phyloP scores from a whole-genome alignment of 1,140 invertebrate species.

The Bactericera cockerelli region DNA sequence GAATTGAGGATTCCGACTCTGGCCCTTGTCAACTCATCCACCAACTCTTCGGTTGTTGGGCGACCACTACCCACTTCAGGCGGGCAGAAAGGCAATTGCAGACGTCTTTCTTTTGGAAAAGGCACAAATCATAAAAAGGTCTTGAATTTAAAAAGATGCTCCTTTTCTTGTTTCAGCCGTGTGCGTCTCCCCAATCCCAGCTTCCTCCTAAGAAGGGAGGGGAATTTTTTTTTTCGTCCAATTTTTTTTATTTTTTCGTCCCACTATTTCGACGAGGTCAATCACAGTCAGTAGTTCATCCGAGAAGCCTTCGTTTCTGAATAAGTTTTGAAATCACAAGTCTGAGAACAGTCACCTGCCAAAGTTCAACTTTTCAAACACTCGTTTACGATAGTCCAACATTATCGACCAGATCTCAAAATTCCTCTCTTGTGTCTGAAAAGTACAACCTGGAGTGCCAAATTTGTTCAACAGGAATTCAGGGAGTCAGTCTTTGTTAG shows the following conservation, averaged over 20 bases:
- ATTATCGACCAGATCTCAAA: conserved; percentile 1
- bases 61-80: neutral
- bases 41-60: neutral
- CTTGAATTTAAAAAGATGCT: neutral
- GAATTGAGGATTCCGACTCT: neutral
- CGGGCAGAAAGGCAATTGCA: neutral
- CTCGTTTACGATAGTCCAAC: neutral
- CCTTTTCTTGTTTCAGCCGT: neutral
- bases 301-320: conserved; percentile 3
- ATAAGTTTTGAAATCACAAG: conserved; percentile 2
- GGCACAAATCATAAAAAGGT: neutral
- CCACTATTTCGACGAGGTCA: neutral
- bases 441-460: neutral
- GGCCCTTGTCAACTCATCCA: neutral
- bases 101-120: neutral
- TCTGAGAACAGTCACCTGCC: neutral
- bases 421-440: neutral
- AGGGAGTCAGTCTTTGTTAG: conserved; percentile 1
- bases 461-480: neutral
- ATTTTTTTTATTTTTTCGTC: neutral
- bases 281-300: neutral
- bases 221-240: neutral
- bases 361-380: neutral
- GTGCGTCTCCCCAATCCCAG: neutral
- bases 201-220: neutral